phyloP scores from a whole-genome alignment of 2,888 invertebrate genomes.

The Cinara cedri region DNA sequence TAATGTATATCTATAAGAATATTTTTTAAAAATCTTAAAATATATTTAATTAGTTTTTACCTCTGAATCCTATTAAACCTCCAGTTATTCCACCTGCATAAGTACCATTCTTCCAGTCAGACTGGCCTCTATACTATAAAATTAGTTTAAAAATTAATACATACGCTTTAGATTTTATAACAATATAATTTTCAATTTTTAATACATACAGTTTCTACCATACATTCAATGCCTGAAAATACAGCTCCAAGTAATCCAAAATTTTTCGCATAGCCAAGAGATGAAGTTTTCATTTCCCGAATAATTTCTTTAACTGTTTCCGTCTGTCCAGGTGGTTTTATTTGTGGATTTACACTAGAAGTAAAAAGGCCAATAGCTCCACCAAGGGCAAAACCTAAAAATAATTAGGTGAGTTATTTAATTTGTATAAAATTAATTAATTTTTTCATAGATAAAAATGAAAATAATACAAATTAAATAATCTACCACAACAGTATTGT shows the following conservation, averaged over 20 bases:
- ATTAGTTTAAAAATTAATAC: constrained; percentile 11
- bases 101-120: constrained; percentile 96
- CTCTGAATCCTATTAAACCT: constrained; percentile 85
- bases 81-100: constrained; percentile 94
- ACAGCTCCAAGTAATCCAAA: constrained; percentile 94
- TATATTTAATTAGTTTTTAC: constrained; percentile 63
- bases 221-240: constrained; percentile 93
- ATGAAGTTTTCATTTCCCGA: constrained; percentile 88
- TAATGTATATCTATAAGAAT: background rate
- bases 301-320: constrained; percentile 87
- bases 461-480: background rate
- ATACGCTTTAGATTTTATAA: constrained; percentile 26
- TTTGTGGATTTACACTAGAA: constrained; percentile 91
- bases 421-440: background rate
- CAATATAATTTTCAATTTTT: constrained; percentile 10
- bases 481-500: background rate
- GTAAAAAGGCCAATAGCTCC: constrained; percentile 95
- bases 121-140: constrained; percentile 79
- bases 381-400: constrained; percentile 88
- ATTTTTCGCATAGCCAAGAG: constrained; percentile 94
- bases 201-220: constrained; percentile 82
- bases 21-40: constrained; percentile 2
- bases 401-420: background rate
- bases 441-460: background rate
- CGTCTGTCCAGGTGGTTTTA: constrained; percentile 64